These are phyloP conservation scores for Hypomecis atomaria DNA, from an alignment of 2,888 invertebrate species.

Conservation along the genomic window DNA sequence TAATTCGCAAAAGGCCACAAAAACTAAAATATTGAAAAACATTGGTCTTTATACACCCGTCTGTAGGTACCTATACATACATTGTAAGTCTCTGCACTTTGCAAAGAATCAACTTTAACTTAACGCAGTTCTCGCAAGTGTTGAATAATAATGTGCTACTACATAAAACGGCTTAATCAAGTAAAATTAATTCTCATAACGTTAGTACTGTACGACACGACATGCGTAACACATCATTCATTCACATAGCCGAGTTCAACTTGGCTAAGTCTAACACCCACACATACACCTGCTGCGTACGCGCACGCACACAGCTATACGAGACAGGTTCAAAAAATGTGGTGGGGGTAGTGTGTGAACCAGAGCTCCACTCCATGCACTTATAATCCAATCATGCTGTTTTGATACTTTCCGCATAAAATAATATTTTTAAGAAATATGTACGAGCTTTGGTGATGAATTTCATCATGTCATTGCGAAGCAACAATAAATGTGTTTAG, in stretches of 20 bases:
- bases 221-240: slow-evolving; percentile 29
- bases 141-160: no score
- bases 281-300: slow-evolving; percentile 49
- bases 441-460: no score
- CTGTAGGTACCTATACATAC: no score
- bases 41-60: no score
- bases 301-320: slow-evolving; percentile 40
- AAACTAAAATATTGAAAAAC: no score
- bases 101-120: no score
- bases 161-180: background rate
- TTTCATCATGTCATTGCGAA: no score
- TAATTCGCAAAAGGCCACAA: no score
- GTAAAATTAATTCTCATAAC: background rate
- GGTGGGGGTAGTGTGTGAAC: slow-evolving; percentile 68
- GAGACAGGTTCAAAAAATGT: slow-evolving; percentile 60
- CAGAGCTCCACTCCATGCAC: slow-evolving; percentile 49
- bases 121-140: no score
- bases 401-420: slow-evolving; percentile 56
- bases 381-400: slow-evolving; percentile 38
- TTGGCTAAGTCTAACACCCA: slow-evolving; percentile 41
- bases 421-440: no score
- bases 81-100: no score
- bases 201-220: background rate
- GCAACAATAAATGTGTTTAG: no score
- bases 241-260: slow-evolving; percentile 42